Conservation (phyloP, 2,888 invertebrate genomes). For the Diadegma fenestrale region DNA sequence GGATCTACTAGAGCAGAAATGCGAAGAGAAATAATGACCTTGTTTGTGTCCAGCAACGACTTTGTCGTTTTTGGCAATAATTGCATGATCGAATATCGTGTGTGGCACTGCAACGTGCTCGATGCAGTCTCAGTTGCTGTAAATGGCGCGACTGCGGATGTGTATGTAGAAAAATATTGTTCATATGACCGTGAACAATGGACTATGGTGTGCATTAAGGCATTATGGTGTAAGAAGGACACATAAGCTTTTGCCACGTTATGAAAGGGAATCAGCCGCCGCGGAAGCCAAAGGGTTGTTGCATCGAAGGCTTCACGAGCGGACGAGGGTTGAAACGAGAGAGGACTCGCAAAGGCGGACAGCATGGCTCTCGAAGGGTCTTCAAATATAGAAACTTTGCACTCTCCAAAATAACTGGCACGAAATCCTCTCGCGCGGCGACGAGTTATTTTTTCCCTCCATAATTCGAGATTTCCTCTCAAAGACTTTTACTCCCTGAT, state of each 20-base stretch:
- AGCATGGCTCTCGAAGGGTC: conserved; percentile 17
- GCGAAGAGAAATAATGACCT: not conserved
- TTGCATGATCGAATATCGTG: not conserved
- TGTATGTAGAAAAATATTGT: conserved; percentile 35
- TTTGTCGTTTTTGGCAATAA: not conserved
- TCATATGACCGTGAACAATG: conserved; percentile 56
- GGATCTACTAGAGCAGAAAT: not conserved
- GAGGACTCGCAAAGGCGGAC: conserved; percentile 29
- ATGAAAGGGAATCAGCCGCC: conserved; percentile 12
- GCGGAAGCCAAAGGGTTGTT: not conserved
- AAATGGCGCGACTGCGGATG: not conserved
- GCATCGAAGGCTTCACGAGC: not conserved
- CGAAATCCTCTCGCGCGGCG: conserved; percentile 14
- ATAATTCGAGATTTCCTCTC: conserved; percentile 28
- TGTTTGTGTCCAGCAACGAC: not conserved
- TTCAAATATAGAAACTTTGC: conserved; percentile 47
- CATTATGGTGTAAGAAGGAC: conserved; percentile 39
- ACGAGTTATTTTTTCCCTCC: conserved; percentile 17
- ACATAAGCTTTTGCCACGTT: conserved; percentile 42
- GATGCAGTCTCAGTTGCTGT: not conserved
- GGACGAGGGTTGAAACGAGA: conserved; percentile 43
- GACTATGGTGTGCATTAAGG: conserved; percentile 56
- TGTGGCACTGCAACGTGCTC: not conserved
- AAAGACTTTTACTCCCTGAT: conserved; percentile 29
- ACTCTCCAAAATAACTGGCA: conserved; percentile 42